Base-by-base conservation (phyloP, 2,113 vertebrate genomes). In the Channa maculata region DNA sequence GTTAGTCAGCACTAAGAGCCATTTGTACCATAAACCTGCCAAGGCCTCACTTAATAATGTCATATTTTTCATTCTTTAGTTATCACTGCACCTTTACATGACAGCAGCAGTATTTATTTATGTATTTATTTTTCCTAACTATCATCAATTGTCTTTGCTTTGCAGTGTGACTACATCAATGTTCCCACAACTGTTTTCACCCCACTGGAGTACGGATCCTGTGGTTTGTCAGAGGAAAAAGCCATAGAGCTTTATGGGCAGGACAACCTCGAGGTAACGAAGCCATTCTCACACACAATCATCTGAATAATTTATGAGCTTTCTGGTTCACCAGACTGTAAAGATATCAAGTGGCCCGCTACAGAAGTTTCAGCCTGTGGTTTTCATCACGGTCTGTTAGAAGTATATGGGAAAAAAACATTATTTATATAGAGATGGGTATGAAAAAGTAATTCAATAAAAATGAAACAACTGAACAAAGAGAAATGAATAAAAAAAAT, bases 181-280 rank as follows among this genome's bases (percentile, higher is more conserved):
- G 95, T 98, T 54, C 96, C 97, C 73, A 99, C 98, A 5, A 98
- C 96, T 0, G 96, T 99, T 13, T 99, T 99, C 92, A 98, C 98
- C 8, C 98, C 98, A 8, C 70, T 99, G 93, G 97, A 99, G 82
- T 99, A 99, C 33, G 97, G 98, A 36, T 92, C 95, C 90, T 99
- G 97, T 61, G 98, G 98, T 14, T 90, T 96, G 65, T 84, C 98
- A 6, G 98, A 99, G 91, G 97, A 99, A 72, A 93, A 50, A 79
- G 97, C 98, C 6, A 7, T 86, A 0, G 94, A 96, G 79, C 59
- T 94, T 7, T 94, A 95, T 3, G 96, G 95, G 9, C 62, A 93
- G 34, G 95, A 96, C 33, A 97, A 95, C 74, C 44, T 99, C 0
- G 96, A 99, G 92, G 98, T 97, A 88, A 88, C 44, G 3, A 61